Evolutionary conservation across 53 echinoderm and acorn worm genomes (phyloP), one percentile per base, ranked within the genome.

Genomic region (Actinopyga echinites): DNA sequence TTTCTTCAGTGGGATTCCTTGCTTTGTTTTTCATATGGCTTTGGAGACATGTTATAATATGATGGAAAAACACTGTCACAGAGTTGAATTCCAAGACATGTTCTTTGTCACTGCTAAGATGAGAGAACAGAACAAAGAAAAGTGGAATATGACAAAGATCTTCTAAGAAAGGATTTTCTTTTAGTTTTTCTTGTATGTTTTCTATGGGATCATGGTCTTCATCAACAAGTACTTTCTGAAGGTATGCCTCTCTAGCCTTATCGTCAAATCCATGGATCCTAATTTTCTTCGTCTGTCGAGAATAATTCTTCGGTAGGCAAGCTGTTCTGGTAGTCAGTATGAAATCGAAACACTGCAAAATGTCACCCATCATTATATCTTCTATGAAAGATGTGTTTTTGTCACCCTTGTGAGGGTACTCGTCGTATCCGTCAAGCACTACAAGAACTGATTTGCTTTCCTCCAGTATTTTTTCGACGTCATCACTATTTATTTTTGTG

Each of bases 121-220:
- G 69, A 2, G 36, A 12, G 21, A 33, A 35, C 32, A 35, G 8
- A 2, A 35, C 69, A 20, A 26, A 68, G 38, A 68, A 68, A 8
- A 68, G 69, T 12, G 69, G 69, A 68, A 56, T 55, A 20, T 77
- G 77, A 56, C 77, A 77, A 4, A 77, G 29, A 7, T 56, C 77
- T 13, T 32, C 56, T 53, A 77, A 32, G 20, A 77, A 52, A 13
- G 77, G 77, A 30, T 77, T 77, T 53, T 77, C 77, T 31, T 49
- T 52, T 8, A 77, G 52, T 32, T 32, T 45, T 56, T 77, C 77
- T 55, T 77, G 53, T 17, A 77, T 45, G 20, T 77, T 53, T 1
- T 55, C 33, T 12, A 32, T 32, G 19, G 77, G 15, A 17, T 11
- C 21, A 11, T 77, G 17, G 32, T 77, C 56, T 7, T 77, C 56